Conservation (phyloP, 64 coral and sea anemone genomes). For the Trachythela sp. region DNA sequence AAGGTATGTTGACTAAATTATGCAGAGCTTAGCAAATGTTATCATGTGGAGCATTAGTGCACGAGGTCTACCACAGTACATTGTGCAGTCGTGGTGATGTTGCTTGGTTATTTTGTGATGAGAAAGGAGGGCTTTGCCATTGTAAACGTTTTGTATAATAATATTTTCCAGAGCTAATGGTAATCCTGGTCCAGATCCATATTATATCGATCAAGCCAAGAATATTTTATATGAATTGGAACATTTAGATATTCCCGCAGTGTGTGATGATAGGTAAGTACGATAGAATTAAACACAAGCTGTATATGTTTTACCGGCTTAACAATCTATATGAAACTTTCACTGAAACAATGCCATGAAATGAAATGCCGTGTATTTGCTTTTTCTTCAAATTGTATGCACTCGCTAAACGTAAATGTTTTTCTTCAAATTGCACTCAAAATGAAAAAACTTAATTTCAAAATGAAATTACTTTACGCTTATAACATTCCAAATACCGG, state of each 20-base stretch:
- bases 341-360: no score
- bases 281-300: no score
- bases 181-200: slow-evolving; percentile 81
- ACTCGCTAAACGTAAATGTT: no score
- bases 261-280: slow-evolving; percentile 81
- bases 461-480: no score
- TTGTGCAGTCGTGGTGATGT: no score
- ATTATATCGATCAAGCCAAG: slow-evolving; percentile 93
- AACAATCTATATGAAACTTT: no score
- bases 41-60: not conserved
- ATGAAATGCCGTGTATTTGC: no score
- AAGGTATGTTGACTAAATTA: slow-evolving; percentile 33
- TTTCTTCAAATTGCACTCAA: no score
- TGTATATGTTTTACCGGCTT: not conserved
- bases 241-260: slow-evolving; percentile 66
- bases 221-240: slow-evolving; percentile 79
- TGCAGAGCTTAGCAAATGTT: not conserved
- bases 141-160: not conserved
- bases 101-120: no score
- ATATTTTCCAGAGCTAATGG: slow-evolving; percentile 63
- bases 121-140: not conserved
- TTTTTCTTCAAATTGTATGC: no score
- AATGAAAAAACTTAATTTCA: no score
- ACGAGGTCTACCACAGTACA: not conserved
- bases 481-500: no score